Base-by-base conservation (phyloP, 2,888 invertebrate genomes). In the Lithophane ornitopus region DNA sequence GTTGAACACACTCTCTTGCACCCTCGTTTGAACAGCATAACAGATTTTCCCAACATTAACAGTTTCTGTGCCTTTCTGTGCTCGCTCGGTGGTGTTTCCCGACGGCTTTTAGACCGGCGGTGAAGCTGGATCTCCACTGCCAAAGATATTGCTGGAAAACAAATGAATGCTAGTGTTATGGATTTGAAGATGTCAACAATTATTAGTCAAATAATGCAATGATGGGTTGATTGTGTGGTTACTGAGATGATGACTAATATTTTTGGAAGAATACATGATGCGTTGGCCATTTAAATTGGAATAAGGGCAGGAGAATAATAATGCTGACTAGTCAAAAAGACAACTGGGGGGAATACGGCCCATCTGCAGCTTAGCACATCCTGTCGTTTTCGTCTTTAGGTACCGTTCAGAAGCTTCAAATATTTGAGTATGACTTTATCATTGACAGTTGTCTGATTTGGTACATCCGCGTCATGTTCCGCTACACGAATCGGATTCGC, bases 91-190 rank as follows among this genome's bases (percentile, higher is more conserved):
- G 87, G 80, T 7, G 78, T 80, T 7, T 83, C 80, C 0, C 65
- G 84, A 2, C 80, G 81, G 28, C 62, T 78, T 63, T 91, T 90
- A 0, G 88, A 85, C 9, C 93, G 91, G 1, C 94, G 91, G 66
- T 94, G 88, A 0, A 94, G 82, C 71, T 95, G 93, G 44, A 95
- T 90, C 80, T 96, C 96, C 7, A 93, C 84, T 16, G 87, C 84
- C 0, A 96, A 87, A 0, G 91, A 88, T 75, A 94, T 80, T 4
- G 92, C 94, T 94, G 89, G 41, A 91, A 91, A 74, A 76, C 14
- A 72, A 71, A 39, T 3, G 11, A 1, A 2, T 54, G 34, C 0
- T 28, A 16, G 11, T 28, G 49, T 22, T 16, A 63, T 19, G 3
- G 16, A 11, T 59, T 59, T 59, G 19, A 58, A 28, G 28, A 28